These are phyloP conservation scores for Ictalurus punctatus DNA, from an alignment of 2,113 vertebrate species.

Conservation along the genomic window DNA sequence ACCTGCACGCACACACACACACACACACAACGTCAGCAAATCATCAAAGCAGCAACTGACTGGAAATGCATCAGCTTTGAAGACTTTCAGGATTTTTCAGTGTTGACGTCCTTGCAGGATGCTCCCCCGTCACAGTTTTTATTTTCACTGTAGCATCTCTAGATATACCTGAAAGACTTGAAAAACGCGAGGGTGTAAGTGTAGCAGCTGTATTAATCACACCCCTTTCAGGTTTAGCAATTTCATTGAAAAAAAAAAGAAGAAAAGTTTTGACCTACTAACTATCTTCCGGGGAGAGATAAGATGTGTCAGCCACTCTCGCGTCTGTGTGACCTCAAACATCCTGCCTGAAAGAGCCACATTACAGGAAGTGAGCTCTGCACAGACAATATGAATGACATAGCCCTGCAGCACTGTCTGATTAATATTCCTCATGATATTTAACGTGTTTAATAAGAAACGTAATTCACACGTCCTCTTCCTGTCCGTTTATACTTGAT, in stretches of 20 bases:
- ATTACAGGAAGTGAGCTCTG: constrained; percentile 21
- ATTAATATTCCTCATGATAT: constrained; percentile 1
- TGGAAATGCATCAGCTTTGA: neutral
- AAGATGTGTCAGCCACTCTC: constrained; percentile 26
- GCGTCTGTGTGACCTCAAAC: constrained; percentile 37
- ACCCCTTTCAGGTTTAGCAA: constrained; percentile 1
- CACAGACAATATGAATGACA: neutral
- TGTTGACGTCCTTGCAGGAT: neutral
- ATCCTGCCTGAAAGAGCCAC: constrained; percentile 42
- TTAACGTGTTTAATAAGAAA: neutral
- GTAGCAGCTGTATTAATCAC: neutral
- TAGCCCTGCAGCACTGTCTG: neutral
- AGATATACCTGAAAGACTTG: neutral
- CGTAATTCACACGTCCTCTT: neutral
- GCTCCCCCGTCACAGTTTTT: neutral
- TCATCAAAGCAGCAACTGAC: neutral
- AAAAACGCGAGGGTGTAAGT: neutral
- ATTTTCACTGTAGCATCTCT: neutral
- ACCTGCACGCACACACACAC: neutral
- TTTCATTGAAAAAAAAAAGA: constrained; percentile 29
- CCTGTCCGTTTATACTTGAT: neutral
- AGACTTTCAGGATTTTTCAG: neutral
- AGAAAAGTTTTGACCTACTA: constrained; percentile 2
- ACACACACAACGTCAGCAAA: neutral
- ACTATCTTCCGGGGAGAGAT: constrained; percentile 28